A percentile compares a stretch with the other conserved stretches of the same genome.
These are phyloP conservation scores for Silurus lanzhouensis DNA, from an alignment of 2,797 vertebrate genomes.

Conservation along the genomic window DNA sequence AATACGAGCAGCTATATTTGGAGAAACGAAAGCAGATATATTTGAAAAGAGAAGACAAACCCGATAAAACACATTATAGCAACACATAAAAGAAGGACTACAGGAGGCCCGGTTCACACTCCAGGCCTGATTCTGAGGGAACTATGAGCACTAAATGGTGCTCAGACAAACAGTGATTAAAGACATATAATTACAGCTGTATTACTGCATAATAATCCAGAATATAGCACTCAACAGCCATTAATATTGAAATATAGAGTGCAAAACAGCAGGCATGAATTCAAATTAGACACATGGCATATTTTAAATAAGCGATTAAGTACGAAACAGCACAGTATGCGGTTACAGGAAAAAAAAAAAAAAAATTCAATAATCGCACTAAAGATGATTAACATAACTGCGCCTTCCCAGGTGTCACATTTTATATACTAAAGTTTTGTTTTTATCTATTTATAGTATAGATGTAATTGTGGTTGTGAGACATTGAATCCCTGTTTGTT, in stretches of 20 bases:
- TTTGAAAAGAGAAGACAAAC: not conserved
- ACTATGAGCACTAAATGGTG: not conserved
- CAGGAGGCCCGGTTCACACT: not conserved
- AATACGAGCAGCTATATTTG: not conserved
- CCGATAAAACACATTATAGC: not conserved
- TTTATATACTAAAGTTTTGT: not conserved
- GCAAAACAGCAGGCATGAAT: too few species aligned
- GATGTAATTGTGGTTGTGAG: too few species aligned
- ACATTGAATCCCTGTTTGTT: not conserved
- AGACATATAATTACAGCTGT: not conserved
- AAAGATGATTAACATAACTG: not conserved
- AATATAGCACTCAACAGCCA: not conserved
- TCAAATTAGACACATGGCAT: not conserved
- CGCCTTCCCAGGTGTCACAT: not conserved
- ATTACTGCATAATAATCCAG: not conserved
- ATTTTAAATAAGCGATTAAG: not conserved
- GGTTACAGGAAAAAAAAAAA: not conserved
- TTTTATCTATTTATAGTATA: not conserved
- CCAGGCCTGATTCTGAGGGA: not conserved
- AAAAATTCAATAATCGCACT: too few species aligned
- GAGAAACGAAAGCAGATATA: not conserved
- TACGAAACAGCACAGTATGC: not conserved
- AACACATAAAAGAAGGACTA: not conserved
- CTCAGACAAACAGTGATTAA: not conserved
- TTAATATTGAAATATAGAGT: not conserved